phyloP scores from a whole-genome alignment of 2,113 vertebrate genomes.

The Chionomys nivalis region DNA sequence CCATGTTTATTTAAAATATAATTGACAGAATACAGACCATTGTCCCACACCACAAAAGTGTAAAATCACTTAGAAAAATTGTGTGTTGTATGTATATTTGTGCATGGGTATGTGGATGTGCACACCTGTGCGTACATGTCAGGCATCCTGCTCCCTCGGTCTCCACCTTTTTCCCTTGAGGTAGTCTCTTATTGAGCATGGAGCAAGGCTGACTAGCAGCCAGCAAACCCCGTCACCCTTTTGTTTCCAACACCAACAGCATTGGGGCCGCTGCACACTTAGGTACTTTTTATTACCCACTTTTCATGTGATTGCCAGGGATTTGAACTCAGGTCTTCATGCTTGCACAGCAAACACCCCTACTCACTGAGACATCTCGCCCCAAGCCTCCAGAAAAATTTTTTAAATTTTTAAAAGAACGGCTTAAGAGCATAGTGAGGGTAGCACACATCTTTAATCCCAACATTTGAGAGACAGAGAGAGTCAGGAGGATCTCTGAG shows the following conservation, averaged over 20 bases:
- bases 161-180: not conserved
- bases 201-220: not conserved
- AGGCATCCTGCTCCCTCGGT: not conserved
- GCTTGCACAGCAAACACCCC: not conserved
- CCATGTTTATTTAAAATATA: too few species aligned
- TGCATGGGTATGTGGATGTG: not conserved
- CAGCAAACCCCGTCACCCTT: not conserved
- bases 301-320: not conserved
- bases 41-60: not conserved
- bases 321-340: not conserved
- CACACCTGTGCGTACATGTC: too few species aligned
- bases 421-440: not conserved
- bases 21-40: too few species aligned
- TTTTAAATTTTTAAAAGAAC: not conserved
- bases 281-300: not conserved
- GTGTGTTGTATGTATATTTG: not conserved
- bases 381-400: not conserved
- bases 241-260: not conserved
- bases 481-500: not conserved
- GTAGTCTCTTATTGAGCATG: not conserved
- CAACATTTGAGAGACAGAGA: not conserved
- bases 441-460: not conserved
- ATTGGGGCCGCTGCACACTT: not conserved
- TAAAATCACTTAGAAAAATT: not conserved
- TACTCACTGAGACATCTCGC: not conserved